Evolutionary conservation across 2,888 invertebrate species (phyloP).

Genomic region (Unio delphinus): DNA sequence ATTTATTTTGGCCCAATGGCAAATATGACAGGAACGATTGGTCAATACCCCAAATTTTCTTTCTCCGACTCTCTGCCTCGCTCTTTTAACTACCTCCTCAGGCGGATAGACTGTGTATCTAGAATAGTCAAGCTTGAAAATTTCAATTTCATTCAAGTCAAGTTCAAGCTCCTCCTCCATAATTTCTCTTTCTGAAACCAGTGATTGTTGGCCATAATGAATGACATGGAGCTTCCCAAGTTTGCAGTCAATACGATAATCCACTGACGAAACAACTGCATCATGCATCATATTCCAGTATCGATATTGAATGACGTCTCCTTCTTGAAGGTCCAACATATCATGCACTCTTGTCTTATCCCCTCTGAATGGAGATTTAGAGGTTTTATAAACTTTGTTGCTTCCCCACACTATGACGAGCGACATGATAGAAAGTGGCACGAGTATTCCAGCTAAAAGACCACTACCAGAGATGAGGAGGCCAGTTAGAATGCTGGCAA

Average conservation of each 20-base stretch:
- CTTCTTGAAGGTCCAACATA: conserved; percentile 7
- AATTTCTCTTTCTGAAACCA: conserved; percentile 10
- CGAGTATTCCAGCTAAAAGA: conserved; percentile 4
- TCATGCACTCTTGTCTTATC: conserved; percentile 3
- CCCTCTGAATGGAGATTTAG: conserved; percentile 18
- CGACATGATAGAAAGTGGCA: conserved; percentile 4
- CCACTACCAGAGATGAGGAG: conserved; percentile 10
- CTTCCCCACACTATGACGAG: conserved; percentile 5
- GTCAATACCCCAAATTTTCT: conserved; percentile 14
- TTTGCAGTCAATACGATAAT: conserved; percentile 2
- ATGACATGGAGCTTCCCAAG: conserved; percentile 9
- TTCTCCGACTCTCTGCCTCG: conserved; percentile 17
- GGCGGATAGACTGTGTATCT: conserved; percentile 9
- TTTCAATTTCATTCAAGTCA: conserved; percentile 8
- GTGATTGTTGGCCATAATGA: conserved; percentile 13
- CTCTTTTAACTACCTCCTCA: conserved; percentile 16
- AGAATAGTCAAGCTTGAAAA: conserved; percentile 10
- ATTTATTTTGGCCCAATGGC: conserved; percentile 22
- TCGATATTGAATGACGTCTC: conserved; percentile 15
- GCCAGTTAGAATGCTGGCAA: conserved; percentile 11
- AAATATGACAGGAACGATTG: conserved; percentile 21
- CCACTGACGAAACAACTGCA: conserved; percentile 10
- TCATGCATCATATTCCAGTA: conserved; percentile 9
- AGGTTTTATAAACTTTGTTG: conserved; percentile 7
- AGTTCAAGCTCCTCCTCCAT: conserved; percentile 9